Conservation (phyloP, 2,797 vertebrate species). For the Manis pentadactyla region DNA sequence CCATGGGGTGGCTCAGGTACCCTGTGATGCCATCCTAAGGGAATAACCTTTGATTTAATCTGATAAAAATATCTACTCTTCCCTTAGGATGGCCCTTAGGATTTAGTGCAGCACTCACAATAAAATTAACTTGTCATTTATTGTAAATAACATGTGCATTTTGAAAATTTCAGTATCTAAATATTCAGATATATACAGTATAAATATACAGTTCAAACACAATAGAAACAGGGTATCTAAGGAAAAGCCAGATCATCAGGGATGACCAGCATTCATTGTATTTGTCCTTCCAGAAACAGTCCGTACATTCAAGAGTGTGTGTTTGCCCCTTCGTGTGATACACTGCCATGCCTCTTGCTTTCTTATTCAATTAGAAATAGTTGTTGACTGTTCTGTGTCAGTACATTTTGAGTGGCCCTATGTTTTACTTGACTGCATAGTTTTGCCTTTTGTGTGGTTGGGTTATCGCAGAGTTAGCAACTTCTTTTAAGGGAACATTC, state of each 20-base stretch:
- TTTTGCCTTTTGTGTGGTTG: background rate
- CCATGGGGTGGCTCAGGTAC: background rate
- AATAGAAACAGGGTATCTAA: background rate
- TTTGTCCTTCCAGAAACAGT: background rate
- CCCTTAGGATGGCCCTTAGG: accelerated
- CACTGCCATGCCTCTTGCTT: accelerated
- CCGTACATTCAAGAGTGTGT: accelerated
- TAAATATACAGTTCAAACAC: background rate
- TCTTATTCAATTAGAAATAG: background rate
- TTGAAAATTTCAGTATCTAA: background rate
- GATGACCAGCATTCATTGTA: background rate
- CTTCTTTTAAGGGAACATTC: background rate
- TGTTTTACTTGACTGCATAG: background rate
- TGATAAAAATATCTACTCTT: too few species aligned
- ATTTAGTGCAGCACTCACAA: background rate
- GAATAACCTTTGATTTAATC: too few species aligned
- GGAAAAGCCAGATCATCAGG: background rate
- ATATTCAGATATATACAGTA: too few species aligned
- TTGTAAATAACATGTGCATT: background rate
- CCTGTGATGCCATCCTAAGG: accelerated
- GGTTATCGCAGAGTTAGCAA: background rate
- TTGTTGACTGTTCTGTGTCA: accelerated
- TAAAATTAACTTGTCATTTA: background rate
- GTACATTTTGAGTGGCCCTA: accelerated
- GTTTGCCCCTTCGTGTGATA: background rate